These are phyloP conservation scores for Actinopyga echinites DNA, from an alignment of 53 echinoderm and acorn worm species.

Conservation along the genomic window DNA sequence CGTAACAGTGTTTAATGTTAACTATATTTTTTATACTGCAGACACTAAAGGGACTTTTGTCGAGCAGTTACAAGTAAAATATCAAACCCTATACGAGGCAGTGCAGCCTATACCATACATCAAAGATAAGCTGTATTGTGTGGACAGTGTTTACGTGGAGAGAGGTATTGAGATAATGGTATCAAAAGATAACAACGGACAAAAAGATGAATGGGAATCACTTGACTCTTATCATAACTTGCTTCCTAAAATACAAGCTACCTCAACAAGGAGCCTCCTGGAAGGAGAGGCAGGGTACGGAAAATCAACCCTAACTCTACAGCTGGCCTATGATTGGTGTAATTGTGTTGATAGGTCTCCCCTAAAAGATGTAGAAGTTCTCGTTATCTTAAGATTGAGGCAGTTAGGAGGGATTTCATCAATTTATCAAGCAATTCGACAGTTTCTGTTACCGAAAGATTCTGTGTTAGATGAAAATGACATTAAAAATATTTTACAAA, in stretches of 20 bases:
- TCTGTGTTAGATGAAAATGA: background rate
- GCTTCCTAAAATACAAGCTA: background rate
- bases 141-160: background rate
- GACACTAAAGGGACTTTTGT: no score
- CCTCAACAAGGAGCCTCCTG: background rate
- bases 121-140: background rate
- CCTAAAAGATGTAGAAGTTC: background rate
- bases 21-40: no score
- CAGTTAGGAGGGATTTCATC: background rate
- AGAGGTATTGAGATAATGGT: background rate
- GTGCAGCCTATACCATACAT: background rate
- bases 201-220: background rate
- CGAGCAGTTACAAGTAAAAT: background rate
- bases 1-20: no score
- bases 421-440: constrained; percentile 4
- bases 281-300: constrained; percentile 30
- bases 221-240: constrained; percentile 1
- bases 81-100: background rate
- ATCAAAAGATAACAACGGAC: background rate
- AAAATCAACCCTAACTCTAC: background rate
- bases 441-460: constrained; percentile 19
- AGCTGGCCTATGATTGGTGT: constrained; percentile 26
- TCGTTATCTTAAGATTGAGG: background rate
- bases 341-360: background rate
- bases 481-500: background rate